Base-by-base conservation (phyloP, 2,888 invertebrate species). In the Amblyjoppa fuscipennis region DNA sequence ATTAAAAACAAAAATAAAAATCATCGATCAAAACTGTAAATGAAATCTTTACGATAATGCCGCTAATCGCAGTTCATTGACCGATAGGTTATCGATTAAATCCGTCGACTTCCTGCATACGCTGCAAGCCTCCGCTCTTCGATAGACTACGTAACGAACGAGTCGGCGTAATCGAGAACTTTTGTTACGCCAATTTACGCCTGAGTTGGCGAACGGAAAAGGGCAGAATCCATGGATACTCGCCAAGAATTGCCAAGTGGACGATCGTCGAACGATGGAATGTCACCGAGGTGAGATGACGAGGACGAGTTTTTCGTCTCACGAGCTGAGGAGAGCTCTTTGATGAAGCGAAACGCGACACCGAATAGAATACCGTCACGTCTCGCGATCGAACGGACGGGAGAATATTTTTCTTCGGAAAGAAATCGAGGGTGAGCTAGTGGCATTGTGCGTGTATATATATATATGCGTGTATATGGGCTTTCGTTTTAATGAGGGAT, bases 251-350 rank as follows among this genome's bases (percentile, higher is more conserved):
- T 51, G 25, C 6, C 20, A 11, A 34, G 6, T 64, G 51, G 51
- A 76, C 16, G 34, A 11, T 34, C 2, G 51, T 25, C 25, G 51
- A 66, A 66, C 34, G 51, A 66, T 51, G 66, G 66, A 76, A 76
- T 76, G 75, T 66, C 66, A 34, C 38, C 34, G 34, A 76, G 75
- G 66, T 66, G 75, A 76, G 75, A 75, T 64, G 51, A 64, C 20
- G 34, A 20, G 66, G 45, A 76, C 75, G 64, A 76, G 75, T 76
- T 76, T 76, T 91, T 90, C 87, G 11, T 90, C 89, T 88, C 87
- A 87, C 91, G 89, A 87, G 87, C 88, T 81, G 87, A 81, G 69
- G 41, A 66, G 64, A 66, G 20, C n/a, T 66, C 66, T 64, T 51
- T 76, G 51, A 51, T 51, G 51, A 66, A 31, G 51, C 31, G 66